Conservation (phyloP, 2,797 vertebrate species). For the Triplophysa yarkandensis region DNA sequence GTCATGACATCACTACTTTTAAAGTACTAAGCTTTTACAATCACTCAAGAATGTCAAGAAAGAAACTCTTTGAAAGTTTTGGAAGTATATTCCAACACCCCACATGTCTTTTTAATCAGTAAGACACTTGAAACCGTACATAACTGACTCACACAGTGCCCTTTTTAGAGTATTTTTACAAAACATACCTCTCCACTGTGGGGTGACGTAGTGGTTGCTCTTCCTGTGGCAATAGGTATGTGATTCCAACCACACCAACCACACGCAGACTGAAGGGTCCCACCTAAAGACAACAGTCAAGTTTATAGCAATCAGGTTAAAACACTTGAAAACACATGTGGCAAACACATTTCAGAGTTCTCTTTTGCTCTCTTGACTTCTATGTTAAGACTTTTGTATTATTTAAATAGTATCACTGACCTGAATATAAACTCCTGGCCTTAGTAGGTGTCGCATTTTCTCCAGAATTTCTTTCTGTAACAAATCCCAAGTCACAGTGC, state of each 20-base stretch:
- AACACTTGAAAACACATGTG: neutral
- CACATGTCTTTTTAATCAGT: neutral
- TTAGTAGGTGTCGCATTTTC: slow-evolving; percentile 95
- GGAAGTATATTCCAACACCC: neutral
- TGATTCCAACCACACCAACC: slow-evolving; percentile 96
- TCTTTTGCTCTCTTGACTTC: neutral
- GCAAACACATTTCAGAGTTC: neutral
- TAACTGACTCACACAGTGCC: neutral
- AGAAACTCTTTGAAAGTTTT: too few relatives aligned
- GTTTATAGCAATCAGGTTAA: neutral
- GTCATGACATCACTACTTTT: too few relatives aligned
- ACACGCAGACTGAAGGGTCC: slow-evolving; percentile 96
- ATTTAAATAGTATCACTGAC: slow-evolving; percentile 66
- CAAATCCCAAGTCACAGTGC: slow-evolving; percentile 91
- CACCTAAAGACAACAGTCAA: slow-evolving; percentile 74
- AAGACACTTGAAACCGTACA: neutral
- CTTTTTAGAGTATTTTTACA: neutral
- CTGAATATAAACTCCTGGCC: slow-evolving; percentile 92
- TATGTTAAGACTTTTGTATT: neutral
- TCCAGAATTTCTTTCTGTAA: slow-evolving; percentile 97
- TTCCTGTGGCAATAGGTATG: slow-evolving; percentile 95
- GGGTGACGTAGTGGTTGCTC: slow-evolving; percentile 94
- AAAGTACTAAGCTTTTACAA: too few relatives aligned
- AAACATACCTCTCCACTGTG: slow-evolving; percentile 90
- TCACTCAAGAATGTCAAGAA: too few relatives aligned